Evolutionary conservation across 2,888 invertebrate species (phyloP).

Genomic region (Lycophotia porphyrea): DNA sequence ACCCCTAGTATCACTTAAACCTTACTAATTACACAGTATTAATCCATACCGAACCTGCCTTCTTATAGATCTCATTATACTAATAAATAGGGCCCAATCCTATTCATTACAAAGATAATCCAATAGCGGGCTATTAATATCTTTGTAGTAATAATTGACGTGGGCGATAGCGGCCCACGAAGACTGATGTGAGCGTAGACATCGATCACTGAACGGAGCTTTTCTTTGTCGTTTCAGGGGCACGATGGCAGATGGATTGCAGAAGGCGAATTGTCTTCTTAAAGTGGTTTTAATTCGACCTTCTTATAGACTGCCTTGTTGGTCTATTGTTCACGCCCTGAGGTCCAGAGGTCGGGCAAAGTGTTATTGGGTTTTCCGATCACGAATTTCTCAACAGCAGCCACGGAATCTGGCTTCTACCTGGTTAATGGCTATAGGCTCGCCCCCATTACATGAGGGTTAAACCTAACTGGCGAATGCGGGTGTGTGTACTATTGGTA

Average conservation of each 20-base stretch:
- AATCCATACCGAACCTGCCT: conserved; percentile 1
- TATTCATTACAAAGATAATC: conserved; percentile 51
- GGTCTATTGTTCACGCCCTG: no score
- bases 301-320: neutral
- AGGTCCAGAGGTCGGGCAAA: no score
- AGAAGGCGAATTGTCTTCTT: conserved; percentile 33
- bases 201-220: conserved; percentile 62
- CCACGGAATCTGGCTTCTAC: no score
- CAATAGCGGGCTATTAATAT: conserved; percentile 55
- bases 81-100: conserved; percentile 26
- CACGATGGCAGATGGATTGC: neutral
- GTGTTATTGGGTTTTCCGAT: no score
- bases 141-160: conserved; percentile 53
- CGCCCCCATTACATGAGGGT: no score
- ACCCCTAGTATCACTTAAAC: neutral
- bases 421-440: no score
- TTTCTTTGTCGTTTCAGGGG: conserved; percentile 57
- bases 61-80: conserved; percentile 40
- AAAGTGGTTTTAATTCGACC: neutral
- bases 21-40: neutral
- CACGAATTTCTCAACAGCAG: no score
- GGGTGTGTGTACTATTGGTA: no score
- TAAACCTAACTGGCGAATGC: no score
- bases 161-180: conserved; percentile 48
- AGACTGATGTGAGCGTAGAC: conserved; percentile 56